These are phyloP conservation scores for Larimichthys polyactis DNA, from an alignment of 2,113 vertebrate species.

Conservation along the genomic window DNA sequence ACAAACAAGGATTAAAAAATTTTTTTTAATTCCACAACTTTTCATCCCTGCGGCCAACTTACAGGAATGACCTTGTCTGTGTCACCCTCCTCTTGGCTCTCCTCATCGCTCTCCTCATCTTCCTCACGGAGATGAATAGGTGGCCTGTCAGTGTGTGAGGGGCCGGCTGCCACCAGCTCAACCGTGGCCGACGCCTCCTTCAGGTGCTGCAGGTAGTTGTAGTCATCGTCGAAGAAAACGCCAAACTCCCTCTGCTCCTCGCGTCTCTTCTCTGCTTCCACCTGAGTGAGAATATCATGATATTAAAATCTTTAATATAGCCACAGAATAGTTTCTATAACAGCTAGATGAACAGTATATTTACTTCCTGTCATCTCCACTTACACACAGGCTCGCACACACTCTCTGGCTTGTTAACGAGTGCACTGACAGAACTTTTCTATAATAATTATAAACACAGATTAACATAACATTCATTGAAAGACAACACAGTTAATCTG, in stretches of 20 bases:
- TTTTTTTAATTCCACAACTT: too few species aligned
- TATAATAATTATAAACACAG: not conserved
- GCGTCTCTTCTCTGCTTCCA: slow-evolving; percentile 84
- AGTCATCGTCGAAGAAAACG: slow-evolving; percentile 97
- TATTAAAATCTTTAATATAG: too few species aligned
- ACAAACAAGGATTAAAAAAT: too few species aligned
- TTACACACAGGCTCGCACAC: too few species aligned
- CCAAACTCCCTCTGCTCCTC: slow-evolving; percentile 93
- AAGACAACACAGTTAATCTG: not conserved
- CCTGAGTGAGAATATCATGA: slow-evolving; percentile 46
- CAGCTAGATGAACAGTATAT: too few species aligned
- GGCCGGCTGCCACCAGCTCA: slow-evolving; percentile 86
- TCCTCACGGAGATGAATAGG: slow-evolving; percentile 56
- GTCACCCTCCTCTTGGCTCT: not conserved
- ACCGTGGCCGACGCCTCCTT: slow-evolving; percentile 84
- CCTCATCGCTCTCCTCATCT: slow-evolving; percentile 64
- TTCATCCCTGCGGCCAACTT: slow-evolving; percentile 50
- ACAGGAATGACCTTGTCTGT: slow-evolving; percentile 75
- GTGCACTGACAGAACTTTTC: too few species aligned
- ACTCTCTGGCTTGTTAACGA: not conserved
- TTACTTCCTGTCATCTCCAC: too few species aligned
- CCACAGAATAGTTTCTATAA: too few species aligned
- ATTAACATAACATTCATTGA: not conserved
- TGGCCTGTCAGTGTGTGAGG: slow-evolving; percentile 23
- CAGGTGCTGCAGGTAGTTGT: slow-evolving; percentile 97